Percentiles rank a stretch among this genome's conserved stretches.
Conservation (phyloP, 2,797 vertebrate genomes). For the Scolopax bukidnonensis region DNA sequence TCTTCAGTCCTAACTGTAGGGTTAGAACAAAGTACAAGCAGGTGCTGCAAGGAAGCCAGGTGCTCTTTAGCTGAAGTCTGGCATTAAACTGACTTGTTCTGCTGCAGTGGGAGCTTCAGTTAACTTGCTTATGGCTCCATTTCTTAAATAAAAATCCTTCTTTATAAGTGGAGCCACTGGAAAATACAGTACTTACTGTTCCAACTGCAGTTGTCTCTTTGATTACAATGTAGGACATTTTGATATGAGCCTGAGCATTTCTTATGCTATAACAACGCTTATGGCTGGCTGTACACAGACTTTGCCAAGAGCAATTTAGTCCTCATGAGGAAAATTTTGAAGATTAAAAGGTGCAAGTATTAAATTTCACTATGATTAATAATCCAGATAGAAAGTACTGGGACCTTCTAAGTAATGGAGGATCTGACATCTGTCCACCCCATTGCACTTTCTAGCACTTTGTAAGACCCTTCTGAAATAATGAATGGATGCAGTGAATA, state of each 20-base stretch:
- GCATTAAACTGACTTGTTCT: not conserved
- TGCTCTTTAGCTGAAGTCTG: not conserved
- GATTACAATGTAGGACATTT: not conserved
- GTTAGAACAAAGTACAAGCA: fast-evolving
- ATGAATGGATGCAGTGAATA: not conserved
- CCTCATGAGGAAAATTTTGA: not conserved
- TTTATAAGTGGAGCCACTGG: not conserved
- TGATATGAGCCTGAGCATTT: not conserved
- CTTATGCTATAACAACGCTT: not conserved
- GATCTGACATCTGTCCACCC: not conserved
- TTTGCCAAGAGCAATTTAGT: not conserved
- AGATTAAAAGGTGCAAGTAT: not conserved
- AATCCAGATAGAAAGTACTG: not conserved
- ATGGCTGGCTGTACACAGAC: not conserved
- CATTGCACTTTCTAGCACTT: not conserved
- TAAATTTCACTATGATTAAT: not conserved
- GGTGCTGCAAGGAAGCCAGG: not conserved
- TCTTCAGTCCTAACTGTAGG: not conserved
- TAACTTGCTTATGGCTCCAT: not conserved
- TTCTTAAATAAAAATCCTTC: not conserved
- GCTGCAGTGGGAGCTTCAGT: not conserved
- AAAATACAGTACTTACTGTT: not conserved
- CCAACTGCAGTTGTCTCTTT: fast-evolving
- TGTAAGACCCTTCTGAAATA: not conserved
- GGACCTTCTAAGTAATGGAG: not conserved